Conservation (phyloP, 2,113 vertebrate genomes). For the Gadus macrocephalus region DNA sequence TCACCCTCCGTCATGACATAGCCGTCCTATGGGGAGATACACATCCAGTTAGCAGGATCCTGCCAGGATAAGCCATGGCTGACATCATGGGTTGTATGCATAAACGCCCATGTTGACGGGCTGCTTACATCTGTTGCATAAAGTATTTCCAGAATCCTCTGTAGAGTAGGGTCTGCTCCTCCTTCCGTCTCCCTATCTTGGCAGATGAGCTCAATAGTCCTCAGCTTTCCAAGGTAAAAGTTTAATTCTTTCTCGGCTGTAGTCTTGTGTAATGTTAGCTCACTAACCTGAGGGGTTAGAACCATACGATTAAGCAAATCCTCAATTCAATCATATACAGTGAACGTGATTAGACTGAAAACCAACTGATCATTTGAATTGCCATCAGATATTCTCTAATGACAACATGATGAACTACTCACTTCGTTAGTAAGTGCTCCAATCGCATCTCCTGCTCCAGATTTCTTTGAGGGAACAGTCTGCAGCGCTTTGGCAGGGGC, state of each 20-base stretch:
- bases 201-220: conserved; percentile 84
- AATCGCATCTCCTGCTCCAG: conserved; percentile 64
- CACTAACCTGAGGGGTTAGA: background rate
- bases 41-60: conserved; percentile 1
- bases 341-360: background rate
- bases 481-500: conserved; percentile 66
- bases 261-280: background rate
- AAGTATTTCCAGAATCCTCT: conserved; percentile 83
- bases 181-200: conserved; percentile 82
- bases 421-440: conserved; percentile 80
- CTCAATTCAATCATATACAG: background rate
- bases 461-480: conserved; percentile 54
- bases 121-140: conserved; percentile 72
- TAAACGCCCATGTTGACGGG: background rate
- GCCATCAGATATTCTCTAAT: background rate
- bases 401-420: background rate
- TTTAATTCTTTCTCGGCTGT: conserved; percentile 84
- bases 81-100: background rate
- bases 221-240: conserved; percentile 84
- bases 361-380: background rate
- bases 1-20: conserved; percentile 84
- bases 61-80: background rate
- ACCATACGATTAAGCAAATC: background rate
- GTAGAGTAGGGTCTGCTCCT: conserved; percentile 77
- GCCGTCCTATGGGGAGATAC: conserved; percentile 61